Base-by-base conservation (phyloP, 2,797 vertebrate genomes). In the Staurois parvus region DNA sequence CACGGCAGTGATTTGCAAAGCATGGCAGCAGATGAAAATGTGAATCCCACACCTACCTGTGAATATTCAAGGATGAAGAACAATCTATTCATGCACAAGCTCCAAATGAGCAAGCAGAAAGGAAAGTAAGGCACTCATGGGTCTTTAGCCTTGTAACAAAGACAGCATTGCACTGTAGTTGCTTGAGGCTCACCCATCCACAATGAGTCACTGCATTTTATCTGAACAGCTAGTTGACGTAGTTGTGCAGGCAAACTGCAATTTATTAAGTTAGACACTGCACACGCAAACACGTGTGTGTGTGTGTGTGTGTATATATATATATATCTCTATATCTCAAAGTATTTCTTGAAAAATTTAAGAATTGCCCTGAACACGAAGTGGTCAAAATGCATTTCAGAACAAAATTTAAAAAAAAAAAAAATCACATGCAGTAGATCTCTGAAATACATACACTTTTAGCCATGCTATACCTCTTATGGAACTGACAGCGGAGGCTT, bases 61-160 rank as follows among this genome's bases (percentile, higher is more conserved):
- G 84, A 70, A 29, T 70, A 72, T 62, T 76, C 79, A 56, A 34
- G 79, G 79, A 10, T 24, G 30, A 28, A 72, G n/a, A 81, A 11
- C 6, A 42, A 29, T n/a, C n/a, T 62, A 59, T 68, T 67, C 32
- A 69, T 28, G 45, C 56, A 75, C 32, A 75, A 59, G 32, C 64
- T 26, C 32, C 10, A 83, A 68, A 56, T 69, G 42, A 62, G 32
- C 83, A 79, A 84, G 52, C 15, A 26, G 29, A 29, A 45, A 34
- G 9, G 28, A 30, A 85, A 81, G 81, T 76, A 85, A 74, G 30
- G 12, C 29, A 4, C 72, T 28, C 28, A 77, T 28, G 17, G 17
- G 15, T 77, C 67, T 73, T 34, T n/a, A 26, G 17, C 10, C 48
- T 76, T 72, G 30, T 68, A 77, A 79, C 52, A 84, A 59, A 62